Conservation (phyloP, 2,888 invertebrate species). For the Aleiodes leptofemur region DNA sequence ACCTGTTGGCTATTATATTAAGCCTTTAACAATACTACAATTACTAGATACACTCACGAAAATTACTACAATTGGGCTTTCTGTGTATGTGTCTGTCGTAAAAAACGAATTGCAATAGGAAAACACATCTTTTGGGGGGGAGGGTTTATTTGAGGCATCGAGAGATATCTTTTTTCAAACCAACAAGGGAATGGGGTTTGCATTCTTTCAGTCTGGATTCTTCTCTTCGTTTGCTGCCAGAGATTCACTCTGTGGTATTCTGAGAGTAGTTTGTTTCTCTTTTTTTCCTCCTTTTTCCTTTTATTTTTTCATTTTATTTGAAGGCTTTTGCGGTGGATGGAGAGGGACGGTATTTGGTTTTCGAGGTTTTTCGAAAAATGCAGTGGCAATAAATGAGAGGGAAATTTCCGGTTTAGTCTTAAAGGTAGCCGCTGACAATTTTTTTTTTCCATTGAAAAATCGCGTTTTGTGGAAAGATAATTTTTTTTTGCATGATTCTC, state of each 20-base stretch:
- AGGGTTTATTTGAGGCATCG: slow-evolving; percentile 4
- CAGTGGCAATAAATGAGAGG: slow-evolving; percentile 18
- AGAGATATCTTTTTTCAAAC: neutral
- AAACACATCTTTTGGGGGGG: neutral
- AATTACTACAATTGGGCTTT: too few relatives aligned
- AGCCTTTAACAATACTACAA: neutral
- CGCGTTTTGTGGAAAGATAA: too few relatives aligned
- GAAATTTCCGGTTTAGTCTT: neutral
- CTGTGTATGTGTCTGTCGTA: too few relatives aligned
- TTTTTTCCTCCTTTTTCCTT: too few relatives aligned
- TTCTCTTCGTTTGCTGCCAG: neutral
- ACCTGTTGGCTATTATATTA: neutral
- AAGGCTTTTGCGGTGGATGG: neutral
- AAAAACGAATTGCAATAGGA: neutral
- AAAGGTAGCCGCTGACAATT: too few relatives aligned
- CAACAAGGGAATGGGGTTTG: slow-evolving; percentile 24
- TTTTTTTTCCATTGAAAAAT: too few relatives aligned
- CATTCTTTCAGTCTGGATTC: slow-evolving; percentile 29
- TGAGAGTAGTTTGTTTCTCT: neutral
- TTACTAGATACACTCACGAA: neutral
- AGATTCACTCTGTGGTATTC: slow-evolving; percentile 14
- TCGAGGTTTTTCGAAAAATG: neutral
- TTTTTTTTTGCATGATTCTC: too few relatives aligned
- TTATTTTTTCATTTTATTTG: slow-evolving; percentile 5
- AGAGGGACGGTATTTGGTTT: neutral